Percentiles rank a stretch among this genome's conserved stretches.
phyloP scores from a whole-genome alignment of 1,140 invertebrate species.

The Elymnias hypermnestra region DNA sequence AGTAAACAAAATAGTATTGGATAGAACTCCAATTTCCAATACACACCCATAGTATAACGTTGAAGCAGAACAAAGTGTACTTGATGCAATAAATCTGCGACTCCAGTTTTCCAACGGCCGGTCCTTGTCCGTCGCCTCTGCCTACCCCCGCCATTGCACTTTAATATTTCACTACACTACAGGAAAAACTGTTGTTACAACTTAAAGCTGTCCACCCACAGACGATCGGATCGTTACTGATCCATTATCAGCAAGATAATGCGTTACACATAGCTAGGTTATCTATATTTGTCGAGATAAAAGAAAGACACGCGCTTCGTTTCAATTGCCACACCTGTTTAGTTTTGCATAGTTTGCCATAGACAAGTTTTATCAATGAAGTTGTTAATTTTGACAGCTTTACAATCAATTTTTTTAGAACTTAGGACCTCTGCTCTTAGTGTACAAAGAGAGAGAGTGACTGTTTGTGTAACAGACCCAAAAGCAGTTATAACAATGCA shows the following conservation, averaged over 20 bases:
- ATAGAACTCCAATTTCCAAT: constrained; percentile 6
- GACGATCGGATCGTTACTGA: constrained; percentile 49
- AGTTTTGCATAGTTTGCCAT: constrained; percentile 2
- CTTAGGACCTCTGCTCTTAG: no score
- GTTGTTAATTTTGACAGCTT: no score
- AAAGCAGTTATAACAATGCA: no score
- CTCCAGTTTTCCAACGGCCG: constrained; percentile 76
- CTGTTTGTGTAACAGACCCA: no score
- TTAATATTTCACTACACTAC: constrained; percentile 41
- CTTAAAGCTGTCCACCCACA: constrained; percentile 36
- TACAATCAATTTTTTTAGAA: no score
- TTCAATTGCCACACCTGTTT: constrained; percentile 63
- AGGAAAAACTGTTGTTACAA: constrained; percentile 29
- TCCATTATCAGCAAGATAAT: constrained; percentile 49
- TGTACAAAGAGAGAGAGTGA: no score
- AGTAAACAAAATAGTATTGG: constrained; percentile 23
- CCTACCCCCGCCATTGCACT: constrained; percentile 63
- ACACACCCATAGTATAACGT: constrained; percentile 83
- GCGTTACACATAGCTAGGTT: constrained; percentile 54
- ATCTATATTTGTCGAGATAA: constrained; percentile 69
- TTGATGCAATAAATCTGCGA: constrained; percentile 82
- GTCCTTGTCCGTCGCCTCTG: constrained; percentile 58
- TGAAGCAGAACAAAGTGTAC: constrained; percentile 83
- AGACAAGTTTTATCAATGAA: no score
- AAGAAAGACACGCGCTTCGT: constrained; percentile 40